Base-by-base conservation (phyloP, 2,113 vertebrate species). In the Thunnus thynnus region DNA sequence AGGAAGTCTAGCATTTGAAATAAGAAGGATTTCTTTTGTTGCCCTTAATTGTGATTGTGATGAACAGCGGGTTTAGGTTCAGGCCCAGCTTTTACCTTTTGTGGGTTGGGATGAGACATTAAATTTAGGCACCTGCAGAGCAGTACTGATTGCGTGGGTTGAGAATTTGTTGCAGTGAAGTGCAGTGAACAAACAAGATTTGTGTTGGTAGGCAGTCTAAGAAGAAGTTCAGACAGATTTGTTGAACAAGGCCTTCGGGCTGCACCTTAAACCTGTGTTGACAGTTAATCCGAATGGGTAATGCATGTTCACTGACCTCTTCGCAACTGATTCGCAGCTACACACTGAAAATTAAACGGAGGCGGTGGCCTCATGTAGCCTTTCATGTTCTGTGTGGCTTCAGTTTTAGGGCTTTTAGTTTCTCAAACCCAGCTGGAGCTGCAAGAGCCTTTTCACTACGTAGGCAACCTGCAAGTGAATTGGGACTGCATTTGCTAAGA, bases 281-380 rank as follows among this genome's bases (percentile, higher is more conserved):
- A 47, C 7, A 13, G 14, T 64, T 64, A 44, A 58, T 32, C 46
- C 76, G 65, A 70, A 44, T 18, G 30, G 60, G 20, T 51, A 71
- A 20, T 18, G 20, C 4, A 18, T 44, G 17, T 61, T 36, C 2
- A 3, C 9, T 14, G 32, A 77, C 32, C 44, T 52, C 22, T 52
- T 58, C 3, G 2, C 4, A 5, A 50, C 16, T 18, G 47, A 44
- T 71, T 60, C 13, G 36, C 13, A 27, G 55, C 25, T 54, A 72
- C 18, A 22, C 2, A 13, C 27, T 22, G 16, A 62, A 74, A 62
- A 55, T 7, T 0, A 76, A 54, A 58, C 3, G 20, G 48, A 55
- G 17, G 57, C 30, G 7, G 20, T 4, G 13, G 48, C 16, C 48
- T 30, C 5, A 7, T 16, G 7, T 12, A 27, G n/a, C 50, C 63